A percentile compares a stretch with the other conserved stretches of the same genome.
These are phyloP conservation scores for Diceros bicornis DNA, from an alignment of 2,797 vertebrate species.

Conservation along the genomic window DNA sequence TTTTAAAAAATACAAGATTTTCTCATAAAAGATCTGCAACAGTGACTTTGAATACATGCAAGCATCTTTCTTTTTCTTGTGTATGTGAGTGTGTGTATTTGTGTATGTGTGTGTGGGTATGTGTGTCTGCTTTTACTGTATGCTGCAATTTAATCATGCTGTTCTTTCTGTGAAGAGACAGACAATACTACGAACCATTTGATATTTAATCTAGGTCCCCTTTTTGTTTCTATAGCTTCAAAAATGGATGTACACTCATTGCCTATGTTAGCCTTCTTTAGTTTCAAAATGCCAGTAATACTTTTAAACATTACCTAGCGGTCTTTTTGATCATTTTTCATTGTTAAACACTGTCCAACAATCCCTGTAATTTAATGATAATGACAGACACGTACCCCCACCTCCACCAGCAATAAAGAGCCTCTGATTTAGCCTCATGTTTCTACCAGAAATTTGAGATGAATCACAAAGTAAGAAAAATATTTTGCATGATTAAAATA, in stretches of 20 bases:
- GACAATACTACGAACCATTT: slow-evolving; percentile 18
- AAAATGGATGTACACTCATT: slow-evolving; percentile 57
- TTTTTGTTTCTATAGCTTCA: slow-evolving; percentile 72
- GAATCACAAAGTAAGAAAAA: slow-evolving; percentile 56
- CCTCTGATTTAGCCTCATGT: slow-evolving; percentile 17
- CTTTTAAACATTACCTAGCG: slow-evolving; percentile 48
- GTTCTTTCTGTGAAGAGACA: slow-evolving; percentile 47
- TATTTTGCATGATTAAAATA: slow-evolving; percentile 63
- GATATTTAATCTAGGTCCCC: background rate
- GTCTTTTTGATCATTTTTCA: slow-evolving; percentile 37
- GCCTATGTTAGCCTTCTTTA: slow-evolving; percentile 61
- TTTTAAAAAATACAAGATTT: background rate
- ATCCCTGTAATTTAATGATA: background rate
- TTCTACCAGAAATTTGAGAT: background rate
- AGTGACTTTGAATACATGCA: background rate
- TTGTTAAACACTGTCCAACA: background rate
- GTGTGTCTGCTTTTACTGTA: background rate
- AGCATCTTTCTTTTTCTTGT: background rate
- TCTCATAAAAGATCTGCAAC: background rate
- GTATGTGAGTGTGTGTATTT: background rate
- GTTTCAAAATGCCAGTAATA: slow-evolving; percentile 59
- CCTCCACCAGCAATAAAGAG: slow-evolving; percentile 53
- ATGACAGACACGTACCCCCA: background rate
- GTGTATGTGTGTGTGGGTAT: background rate
- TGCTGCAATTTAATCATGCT: background rate